Base-by-base conservation (phyloP, 2,113 vertebrate genomes). In the Bufo bufo region DNA sequence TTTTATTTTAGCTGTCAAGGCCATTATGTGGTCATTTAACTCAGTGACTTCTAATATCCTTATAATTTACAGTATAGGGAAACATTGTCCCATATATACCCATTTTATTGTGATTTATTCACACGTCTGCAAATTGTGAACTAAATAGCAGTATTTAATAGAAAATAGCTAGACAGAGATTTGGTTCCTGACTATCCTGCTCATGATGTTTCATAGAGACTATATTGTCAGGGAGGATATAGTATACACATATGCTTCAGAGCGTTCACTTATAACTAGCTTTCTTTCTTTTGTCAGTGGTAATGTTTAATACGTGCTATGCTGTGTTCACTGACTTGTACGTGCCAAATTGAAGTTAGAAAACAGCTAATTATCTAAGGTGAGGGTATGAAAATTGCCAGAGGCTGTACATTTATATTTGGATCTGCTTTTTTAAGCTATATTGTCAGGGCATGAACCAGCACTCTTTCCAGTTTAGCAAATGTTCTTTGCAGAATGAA, bases 351-450 rank as follows among this genome's bases (percentile, higher is more conserved):
- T 12, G 2, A 52, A 23, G 19, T 20, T 66, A 0, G 20, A 14
- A n/a, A 83, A 69, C 69, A 49, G 47, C 63, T 83, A 61, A 49
- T 82, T 65, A 49, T 82, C 59, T 49, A 82, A 82, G 80, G 59
- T 20, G 58, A 59, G 23, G 58, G 79, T 10, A 63, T 17, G 58
- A 77, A 82, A 82, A 47, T 65, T 82, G 80, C 80, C 33, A 50
- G 19, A 13, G 19, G 45, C 61, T 49, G 45, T 66, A 66, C 63
- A 49, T 50, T 82, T 66, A 66, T 82, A 82, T 82, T 49, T 82
- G 61, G 59, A 66, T 82, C 81, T 69, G 81, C 80, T 83, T 66
- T 83, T 59, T 82, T 49, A 82, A 82, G 80, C 80, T 49, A 47
- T 66, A 83, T 83, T 83, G 47, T 59, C 20, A 83, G 61, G 47